A percentile compares a stretch with the other conserved stretches of the same genome.
These are phyloP conservation scores for Montipora efflorescens DNA, from an alignment of 64 coral and sea anemone genomes.

Conservation along the genomic window DNA sequence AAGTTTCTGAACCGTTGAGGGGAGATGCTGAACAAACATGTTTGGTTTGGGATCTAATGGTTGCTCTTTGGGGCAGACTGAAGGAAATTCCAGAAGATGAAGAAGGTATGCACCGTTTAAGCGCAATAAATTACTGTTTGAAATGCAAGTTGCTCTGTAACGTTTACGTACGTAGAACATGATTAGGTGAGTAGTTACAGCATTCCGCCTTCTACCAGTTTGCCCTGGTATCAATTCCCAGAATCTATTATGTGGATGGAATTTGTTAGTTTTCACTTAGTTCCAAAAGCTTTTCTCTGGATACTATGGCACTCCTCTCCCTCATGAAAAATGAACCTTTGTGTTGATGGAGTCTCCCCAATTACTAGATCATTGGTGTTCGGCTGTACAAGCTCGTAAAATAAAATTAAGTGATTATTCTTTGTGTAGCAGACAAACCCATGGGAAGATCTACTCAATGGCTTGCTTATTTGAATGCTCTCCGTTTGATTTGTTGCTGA, in stretches of 20 bases:
- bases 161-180: background rate
- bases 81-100: conserved; percentile 49
- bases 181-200: background rate
- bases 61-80: conserved; percentile 87
- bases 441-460: background rate
- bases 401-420: too few relatives aligned
- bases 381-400: too few relatives aligned
- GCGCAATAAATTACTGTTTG: background rate
- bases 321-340: too few relatives aligned
- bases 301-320: too few relatives aligned
- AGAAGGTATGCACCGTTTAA: background rate
- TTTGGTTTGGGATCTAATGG: conserved; percentile 89
- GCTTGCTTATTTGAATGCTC: background rate
- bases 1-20: conserved; percentile 71
- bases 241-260: too few relatives aligned
- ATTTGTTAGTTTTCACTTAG: too few relatives aligned
- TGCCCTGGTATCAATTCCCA: too few relatives aligned
- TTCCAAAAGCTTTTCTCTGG: too few relatives aligned
- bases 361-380: too few relatives aligned
- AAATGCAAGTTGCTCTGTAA: background rate
- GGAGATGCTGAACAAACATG: conserved; percentile 75
- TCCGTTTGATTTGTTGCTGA: background rate
- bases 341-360: too few relatives aligned
- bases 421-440: too few relatives aligned
- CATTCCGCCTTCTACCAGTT: too few relatives aligned